Percentiles rank a stretch among this genome's conserved stretches.
Evolutionary conservation across 2,797 vertebrate species (phyloP).

Genomic region (Ceryle rudis): DNA sequence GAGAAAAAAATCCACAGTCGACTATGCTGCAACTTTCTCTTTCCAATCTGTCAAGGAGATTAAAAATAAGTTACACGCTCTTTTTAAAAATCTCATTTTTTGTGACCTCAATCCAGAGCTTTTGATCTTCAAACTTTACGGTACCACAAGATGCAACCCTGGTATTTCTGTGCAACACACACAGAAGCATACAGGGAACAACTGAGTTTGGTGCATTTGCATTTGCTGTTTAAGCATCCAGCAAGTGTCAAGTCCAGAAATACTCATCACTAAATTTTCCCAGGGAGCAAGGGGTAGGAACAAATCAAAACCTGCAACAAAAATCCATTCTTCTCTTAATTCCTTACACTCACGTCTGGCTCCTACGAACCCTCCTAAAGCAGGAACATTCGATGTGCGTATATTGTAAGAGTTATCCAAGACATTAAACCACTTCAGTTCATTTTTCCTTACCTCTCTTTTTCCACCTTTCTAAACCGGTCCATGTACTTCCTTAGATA

Average conservation of each 20-base stretch:
- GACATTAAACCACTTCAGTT: neutral
- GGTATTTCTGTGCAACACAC: rapidly evolving
- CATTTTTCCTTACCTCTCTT: neutral
- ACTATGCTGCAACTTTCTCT: neutral
- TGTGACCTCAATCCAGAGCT: neutral
- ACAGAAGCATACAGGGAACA: neutral
- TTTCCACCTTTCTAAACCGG: neutral
- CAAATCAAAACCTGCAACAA: neutral
- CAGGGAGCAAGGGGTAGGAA: neutral
- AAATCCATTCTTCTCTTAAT: neutral
- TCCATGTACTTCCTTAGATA: neutral
- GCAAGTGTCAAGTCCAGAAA: neutral
- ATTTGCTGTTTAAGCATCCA: neutral
- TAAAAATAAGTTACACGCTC: rapidly evolving
- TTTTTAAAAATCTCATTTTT: neutral
- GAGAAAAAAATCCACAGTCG: neutral
- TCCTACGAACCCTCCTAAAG: neutral
- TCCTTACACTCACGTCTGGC: neutral
- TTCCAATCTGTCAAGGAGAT: neutral
- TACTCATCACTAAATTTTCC: neutral
- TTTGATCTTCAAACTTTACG: neutral
- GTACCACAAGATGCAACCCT: rapidly evolving
- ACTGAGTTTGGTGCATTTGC: neutral
- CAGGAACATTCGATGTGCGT: neutral
- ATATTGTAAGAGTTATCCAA: neutral